These are phyloP conservation scores for Plecturocebus donacophilus DNA, from an alignment of 2,113 vertebrate species.

Conservation along the genomic window DNA sequence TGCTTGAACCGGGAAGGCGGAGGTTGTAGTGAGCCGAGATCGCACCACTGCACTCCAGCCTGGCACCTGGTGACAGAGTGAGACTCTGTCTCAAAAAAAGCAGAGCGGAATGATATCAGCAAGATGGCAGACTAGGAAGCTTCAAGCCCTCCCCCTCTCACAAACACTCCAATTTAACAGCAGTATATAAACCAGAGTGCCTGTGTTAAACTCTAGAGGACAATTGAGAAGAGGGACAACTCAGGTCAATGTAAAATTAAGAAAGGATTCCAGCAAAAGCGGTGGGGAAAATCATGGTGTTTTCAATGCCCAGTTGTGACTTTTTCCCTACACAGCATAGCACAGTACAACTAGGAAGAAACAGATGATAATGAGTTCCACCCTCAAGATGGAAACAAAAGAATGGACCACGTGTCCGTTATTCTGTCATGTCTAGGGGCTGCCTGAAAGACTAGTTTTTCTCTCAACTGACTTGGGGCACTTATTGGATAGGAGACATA, in stretches of 20 bases:
- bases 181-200: neutral
- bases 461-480: neutral
- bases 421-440: neutral
- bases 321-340: neutral
- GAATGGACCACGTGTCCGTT: neutral
- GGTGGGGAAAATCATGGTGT: neutral
- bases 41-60: too few species aligned
- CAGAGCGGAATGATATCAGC: neutral
- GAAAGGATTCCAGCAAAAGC: neutral
- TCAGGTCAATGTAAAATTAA: neutral
- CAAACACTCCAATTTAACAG: neutral
- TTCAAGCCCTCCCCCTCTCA: neutral
- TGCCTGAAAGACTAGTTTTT: neutral
- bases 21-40: too few species aligned
- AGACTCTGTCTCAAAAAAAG: neutral
- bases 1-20: too few species aligned
- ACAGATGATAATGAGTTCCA: neutral
- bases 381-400: neutral
- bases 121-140: neutral
- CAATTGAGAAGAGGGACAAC: neutral
- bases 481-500: neutral
- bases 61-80: too few species aligned
- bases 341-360: neutral
- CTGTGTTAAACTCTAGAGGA: neutral
- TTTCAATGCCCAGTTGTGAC: neutral